A percentile compares a stretch with the other conserved stretches of the same genome.
Evolutionary conservation across 2,888 invertebrate species (phyloP).

Genomic region (Blastobasis adustella): DNA sequence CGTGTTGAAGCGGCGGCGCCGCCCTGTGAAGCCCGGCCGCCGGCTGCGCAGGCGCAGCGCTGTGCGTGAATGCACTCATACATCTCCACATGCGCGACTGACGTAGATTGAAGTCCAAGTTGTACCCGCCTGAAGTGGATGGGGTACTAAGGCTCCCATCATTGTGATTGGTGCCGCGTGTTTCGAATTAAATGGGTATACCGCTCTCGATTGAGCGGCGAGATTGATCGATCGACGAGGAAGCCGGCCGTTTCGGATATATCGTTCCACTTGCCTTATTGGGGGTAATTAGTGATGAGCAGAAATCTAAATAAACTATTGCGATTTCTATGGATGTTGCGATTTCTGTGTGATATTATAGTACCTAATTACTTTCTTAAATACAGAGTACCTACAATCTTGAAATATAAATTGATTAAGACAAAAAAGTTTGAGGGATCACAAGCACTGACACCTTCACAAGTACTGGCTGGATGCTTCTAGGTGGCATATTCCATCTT

Average conservation of each 20-base stretch:
- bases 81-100: constrained; percentile 20
- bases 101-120: constrained; percentile 32
- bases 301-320: too few species aligned
- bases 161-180: constrained; percentile 30
- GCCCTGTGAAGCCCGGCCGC: too few species aligned
- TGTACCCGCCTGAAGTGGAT: constrained; percentile 10
- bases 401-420: too few species aligned
- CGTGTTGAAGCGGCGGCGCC: too few species aligned
- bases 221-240: not conserved
- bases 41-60: constrained; percentile 10
- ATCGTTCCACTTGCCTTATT: not conserved
- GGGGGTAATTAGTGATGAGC: not conserved
- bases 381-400: too few species aligned
- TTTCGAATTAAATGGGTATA: constrained; percentile 32
- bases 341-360: too few species aligned
- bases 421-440: too few species aligned
- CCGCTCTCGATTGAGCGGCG: not conserved
- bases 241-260: not conserved
- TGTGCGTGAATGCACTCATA: constrained; percentile 23
- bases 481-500: too few species aligned
- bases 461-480: too few species aligned
- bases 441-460: too few species aligned
- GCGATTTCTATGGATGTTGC: too few species aligned
- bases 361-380: too few species aligned
- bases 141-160: constrained; percentile 25